Evolutionary conservation across 2,113 vertebrate genomes (phyloP), one percentile per base, ranked within the genome.

Genomic region (Sturnus vulgaris): DNA sequence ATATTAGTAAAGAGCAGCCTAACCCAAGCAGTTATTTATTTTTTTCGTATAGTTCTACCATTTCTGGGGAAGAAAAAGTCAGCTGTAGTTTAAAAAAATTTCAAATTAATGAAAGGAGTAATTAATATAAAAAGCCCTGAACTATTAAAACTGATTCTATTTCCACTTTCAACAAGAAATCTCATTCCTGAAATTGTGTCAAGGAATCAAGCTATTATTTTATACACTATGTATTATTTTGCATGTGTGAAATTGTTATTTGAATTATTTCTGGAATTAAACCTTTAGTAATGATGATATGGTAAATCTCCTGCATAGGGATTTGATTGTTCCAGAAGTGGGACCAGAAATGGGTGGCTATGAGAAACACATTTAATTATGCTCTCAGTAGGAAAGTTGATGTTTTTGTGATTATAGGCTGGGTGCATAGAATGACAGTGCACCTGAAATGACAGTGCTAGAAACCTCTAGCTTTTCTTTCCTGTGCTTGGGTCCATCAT

Each of bases 251-350:
- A 92, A 91, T 65, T 68, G 14, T 86, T 72, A 68, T 87, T 75
- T 69, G 65, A 91, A 57, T 76, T 79, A 55, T 93, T 92, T 95
- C 50, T 82, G 46, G n/a, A 75, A 85, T 82, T 85, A 57, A 91
- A 85, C 4, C 28, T 86, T 89, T 23, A 72, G 5, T 61, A 72
- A 15, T 60, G 39, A 64, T 57, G 49, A 31, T 61, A 46, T 66
- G 27, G 37, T 83, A 64, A 91, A 66, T 72, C 31, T 92, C 78
- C 27, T 82, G 28, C 5, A 2, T 68, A 66, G 44, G 77, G 64
- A 60, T 70, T 88, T 95, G 37, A 46, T 90, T 91, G n/a, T 82
- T 95, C 17, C 70, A 79, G 77, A 80, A 89, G 42, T 49, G 55
- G 46, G 61, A 90, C 16, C 55, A 80, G 78, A 91, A 92, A 61